phyloP scores from a whole-genome alignment of 2,888 invertebrate genomes.

The Scaptomyza reducta region DNA sequence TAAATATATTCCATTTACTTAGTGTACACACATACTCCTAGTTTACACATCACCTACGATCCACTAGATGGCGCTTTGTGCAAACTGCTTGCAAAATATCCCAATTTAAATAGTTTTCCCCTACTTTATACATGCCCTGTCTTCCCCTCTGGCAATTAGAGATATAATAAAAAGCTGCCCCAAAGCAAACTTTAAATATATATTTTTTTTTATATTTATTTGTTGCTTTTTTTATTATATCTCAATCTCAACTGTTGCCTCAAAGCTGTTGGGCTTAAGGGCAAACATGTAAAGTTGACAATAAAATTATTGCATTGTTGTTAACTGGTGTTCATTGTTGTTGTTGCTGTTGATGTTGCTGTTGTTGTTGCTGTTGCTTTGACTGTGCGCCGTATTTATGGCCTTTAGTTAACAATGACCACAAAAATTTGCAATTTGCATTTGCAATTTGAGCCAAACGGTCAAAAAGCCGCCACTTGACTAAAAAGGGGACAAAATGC shows the following conservation, averaged over 20 bases:
- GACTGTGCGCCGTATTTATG: slow-evolving; percentile 62
- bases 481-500: slow-evolving; percentile 46
- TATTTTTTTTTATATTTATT: slow-evolving; percentile 6
- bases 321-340: slow-evolving; percentile 36
- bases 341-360: slow-evolving; percentile 27
- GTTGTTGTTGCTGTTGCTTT: slow-evolving; percentile 27
- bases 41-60: background rate
- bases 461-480: slow-evolving; percentile 54
- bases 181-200: slow-evolving; percentile 11
- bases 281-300: slow-evolving; percentile 68
- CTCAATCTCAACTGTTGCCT: slow-evolving; percentile 17
- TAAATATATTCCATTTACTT: background rate
- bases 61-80: too few species aligned
- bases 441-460: slow-evolving; percentile 70
- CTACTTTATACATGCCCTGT: background rate
- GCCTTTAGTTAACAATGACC: slow-evolving; percentile 77
- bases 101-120: background rate
- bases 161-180: slow-evolving; percentile 38
- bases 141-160: slow-evolving; percentile 29
- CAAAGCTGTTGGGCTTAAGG: slow-evolving; percentile 31
- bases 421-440: slow-evolving; percentile 76
- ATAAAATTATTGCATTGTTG: slow-evolving; percentile 72
- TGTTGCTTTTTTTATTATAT: slow-evolving; percentile 1
- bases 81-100: too few species aligned
- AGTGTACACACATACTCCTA: slow-evolving; percentile 10